These are phyloP conservation scores for Geopemphigus sp. DNA, from an alignment of 1,140 invertebrate genomes.

Conservation along the genomic window DNA sequence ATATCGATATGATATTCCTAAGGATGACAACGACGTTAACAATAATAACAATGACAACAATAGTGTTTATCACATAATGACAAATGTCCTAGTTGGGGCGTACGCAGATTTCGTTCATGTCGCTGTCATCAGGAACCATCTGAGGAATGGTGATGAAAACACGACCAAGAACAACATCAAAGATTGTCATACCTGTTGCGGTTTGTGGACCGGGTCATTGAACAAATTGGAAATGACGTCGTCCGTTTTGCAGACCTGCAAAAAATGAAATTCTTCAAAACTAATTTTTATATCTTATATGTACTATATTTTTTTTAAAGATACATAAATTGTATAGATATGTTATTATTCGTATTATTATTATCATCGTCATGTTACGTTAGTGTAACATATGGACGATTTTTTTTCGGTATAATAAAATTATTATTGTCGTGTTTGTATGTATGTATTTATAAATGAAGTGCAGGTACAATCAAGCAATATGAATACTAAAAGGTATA, in stretches of 20 bases:
- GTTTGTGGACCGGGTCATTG: slow-evolving; percentile 1
- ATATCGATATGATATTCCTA: neutral
- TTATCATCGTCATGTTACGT: no score
- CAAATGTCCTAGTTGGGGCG: neutral
- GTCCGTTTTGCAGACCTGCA: slow-evolving; percentile 49
- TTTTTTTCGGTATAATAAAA: neutral
- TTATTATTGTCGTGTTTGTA: no score
- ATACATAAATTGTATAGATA: no score
- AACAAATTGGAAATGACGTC: slow-evolving; percentile 48
- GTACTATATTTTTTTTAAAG: no score
- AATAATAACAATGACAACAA: slow-evolving; percentile 4
- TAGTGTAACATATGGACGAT: neutral
- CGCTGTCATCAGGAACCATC: slow-evolving; percentile 44
- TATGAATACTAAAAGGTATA: slow-evolving; percentile 7
- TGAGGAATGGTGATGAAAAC: slow-evolving; percentile 42
- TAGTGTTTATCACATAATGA: neutral
- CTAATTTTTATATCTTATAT: no score
- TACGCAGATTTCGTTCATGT: slow-evolving; percentile 5
- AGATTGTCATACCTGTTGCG: slow-evolving; percentile 39
- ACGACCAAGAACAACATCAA: slow-evolving; percentile 49
- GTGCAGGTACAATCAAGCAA: slow-evolving; percentile 30
- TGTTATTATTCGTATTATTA: no score
- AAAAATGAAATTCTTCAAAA: slow-evolving; percentile 3
- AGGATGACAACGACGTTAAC: neutral
- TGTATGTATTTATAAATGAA: neutral